Evolutionary conservation across 2,888 invertebrate genomes (phyloP), one percentile per base, ranked within the genome.

Genomic region (Corythucha ciliata): DNA sequence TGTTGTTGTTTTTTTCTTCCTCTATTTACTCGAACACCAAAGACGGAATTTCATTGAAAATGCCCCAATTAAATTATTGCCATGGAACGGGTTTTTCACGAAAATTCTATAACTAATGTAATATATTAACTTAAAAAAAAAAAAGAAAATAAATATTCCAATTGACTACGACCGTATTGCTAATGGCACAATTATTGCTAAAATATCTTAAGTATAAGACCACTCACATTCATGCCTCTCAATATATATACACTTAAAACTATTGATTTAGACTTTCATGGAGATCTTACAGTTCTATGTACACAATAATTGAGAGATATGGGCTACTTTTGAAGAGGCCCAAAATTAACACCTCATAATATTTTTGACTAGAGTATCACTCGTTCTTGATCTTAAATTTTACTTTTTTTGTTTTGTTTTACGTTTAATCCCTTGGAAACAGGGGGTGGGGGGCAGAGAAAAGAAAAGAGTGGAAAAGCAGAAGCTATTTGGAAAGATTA

Each of bases 61-160:
- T 56, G 53, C 55, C 55, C 53, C 44, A 46, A 50, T 52, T 33
- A 39, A 26, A 42, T 55, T 55, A 55, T 56, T 53, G 55, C 55
- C 55, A 56, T 56, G 16, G 46, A 56, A 56, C 42, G 52, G 21
- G 46, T 24, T 14, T 27, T 24, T 47, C 46, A 47, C 29, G 40
- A 39, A 34, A 33, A 36, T 26, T 53, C 14, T 39, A 45, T 20
- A 27, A 41, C 22, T 25, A 44, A 5, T 16, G 4, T 14, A 51
- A 42, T 36, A 44, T 2, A 44, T n/a, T n/a, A n/a, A n/a, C n/a
- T n/a, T n/a, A n/a, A n/a, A n/a, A n/a, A n/a, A n/a, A n/a, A n/a
- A n/a, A 50, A 42, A 50, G 24, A 26, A 39, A 37, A 40, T 20
- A 39, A 39, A 39, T 18, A 16, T 14, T 16, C 33, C 33, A 33